Base-by-base conservation (phyloP, 1,140 invertebrate genomes). In the Papilio glaucus region DNA sequence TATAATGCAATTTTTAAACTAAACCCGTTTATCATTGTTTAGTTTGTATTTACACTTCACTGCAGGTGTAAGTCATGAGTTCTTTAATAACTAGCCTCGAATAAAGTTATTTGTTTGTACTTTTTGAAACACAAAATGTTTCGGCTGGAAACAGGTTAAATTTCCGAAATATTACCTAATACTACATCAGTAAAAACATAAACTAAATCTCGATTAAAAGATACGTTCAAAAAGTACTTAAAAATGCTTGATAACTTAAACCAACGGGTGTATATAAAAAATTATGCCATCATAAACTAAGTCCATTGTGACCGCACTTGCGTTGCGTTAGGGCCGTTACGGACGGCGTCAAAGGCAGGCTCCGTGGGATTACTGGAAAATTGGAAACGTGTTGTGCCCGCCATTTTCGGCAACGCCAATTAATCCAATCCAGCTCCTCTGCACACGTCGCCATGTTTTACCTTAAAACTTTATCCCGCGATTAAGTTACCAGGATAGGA, bases 351-450 rank as follows among this genome's bases (percentile, higher is more conserved):
- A 74, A 37, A 71, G 49, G 57, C 57, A 53, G 49, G 9, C 61
- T 63, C 37, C 18, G 41, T 12, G 21, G 71, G 73, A 75, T 75
- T 75, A 72, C 60, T 38, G 65, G 42, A 61, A 75, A 75, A 75
- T 75, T 72, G 73, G 53, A 75, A 75, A 72, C 73, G 73, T 72
- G 70, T 72, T 70, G 65, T 49, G 67, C 37, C 38, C 70, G 57
- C 33, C n/a, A 24, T 21, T 62, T 67, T 67, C 63, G 63, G 63
- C 60, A 26, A 39, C 42, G 73, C 42, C 72, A 74, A 74, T 74
- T 74, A 74, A 62, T 33, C 61, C 57, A 39, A 12, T 6, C 57
- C 29, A 6, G 18, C 39, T 33, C 37, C 18, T 53, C 18, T 24
- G 24, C 49, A 53, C 42, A 15, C 42, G 5, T n/a, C n/a, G n/a